These are phyloP conservation scores for Motacilla alba DNA, from an alignment of 2,113 vertebrate genomes.

Conservation along the genomic window DNA sequence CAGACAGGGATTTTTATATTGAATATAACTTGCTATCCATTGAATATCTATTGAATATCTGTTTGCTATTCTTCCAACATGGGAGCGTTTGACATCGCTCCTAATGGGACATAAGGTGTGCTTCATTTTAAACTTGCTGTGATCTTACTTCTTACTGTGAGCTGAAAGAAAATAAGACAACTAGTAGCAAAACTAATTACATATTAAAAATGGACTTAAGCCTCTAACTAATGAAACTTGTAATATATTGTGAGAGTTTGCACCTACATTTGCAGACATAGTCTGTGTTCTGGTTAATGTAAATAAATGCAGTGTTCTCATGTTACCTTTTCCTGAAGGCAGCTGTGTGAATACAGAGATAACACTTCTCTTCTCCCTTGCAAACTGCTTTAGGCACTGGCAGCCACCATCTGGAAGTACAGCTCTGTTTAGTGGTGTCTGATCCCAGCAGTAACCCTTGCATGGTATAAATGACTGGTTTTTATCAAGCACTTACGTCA, in stretches of 20 bases:
- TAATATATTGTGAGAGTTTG: not conserved
- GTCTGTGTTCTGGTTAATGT: not conserved
- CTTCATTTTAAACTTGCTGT: not conserved
- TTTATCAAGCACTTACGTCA: rapidly evolving
- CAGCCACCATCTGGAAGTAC: rapidly evolving
- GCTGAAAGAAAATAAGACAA: not conserved
- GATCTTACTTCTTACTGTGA: not conserved
- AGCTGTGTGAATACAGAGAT: not conserved
- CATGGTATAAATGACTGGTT: not conserved
- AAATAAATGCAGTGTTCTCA: not conserved
- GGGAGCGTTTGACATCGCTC: not conserved
- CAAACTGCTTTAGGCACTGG: not conserved
- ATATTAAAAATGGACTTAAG: not conserved
- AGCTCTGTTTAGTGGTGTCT: not conserved
- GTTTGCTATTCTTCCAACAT: not conserved
- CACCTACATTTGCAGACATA: not conserved
- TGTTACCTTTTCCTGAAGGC: not conserved
- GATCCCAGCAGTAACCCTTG: not conserved
- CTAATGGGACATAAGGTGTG: not conserved
- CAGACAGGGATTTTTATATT: not conserved
- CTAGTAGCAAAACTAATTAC: not conserved
- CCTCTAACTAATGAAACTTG: not conserved
- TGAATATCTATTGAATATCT: too few species aligned
- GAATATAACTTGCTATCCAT: not conserved
- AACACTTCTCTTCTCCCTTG: not conserved